Evolutionary conservation across 2,888 invertebrate species (phyloP), one percentile per base, ranked within the genome.

Genomic region (Calliphora vomitoria): DNA sequence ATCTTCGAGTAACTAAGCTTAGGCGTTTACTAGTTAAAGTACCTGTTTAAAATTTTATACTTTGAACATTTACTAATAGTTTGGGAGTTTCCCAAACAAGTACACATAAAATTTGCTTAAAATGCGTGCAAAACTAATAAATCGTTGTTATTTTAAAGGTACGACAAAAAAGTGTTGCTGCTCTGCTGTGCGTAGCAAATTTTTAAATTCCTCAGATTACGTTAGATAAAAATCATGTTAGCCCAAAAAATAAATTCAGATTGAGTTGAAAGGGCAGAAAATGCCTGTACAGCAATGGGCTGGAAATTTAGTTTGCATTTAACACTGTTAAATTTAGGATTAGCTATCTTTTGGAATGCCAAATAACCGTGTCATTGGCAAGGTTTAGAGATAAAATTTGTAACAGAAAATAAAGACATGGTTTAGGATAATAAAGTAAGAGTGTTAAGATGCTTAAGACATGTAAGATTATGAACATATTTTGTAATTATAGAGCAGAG

Each of bases 61-160:
- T 44, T 44, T 13, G 13, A 13, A n/a, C 64, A 41, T n/a, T 18
- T n/a, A 6, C n/a, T 79, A 62, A 60, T 50, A 25, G 11, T 13
- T 60, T 86, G 53, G 82, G 78, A 86, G 47, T 82, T 86, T 75
- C 82, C 79, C 18, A 79, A 50, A 53, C 68, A 31, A 60, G 15
- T 31, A 31, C 47, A 50, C 15, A 50, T n/a, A 50, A 20, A 55
- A 55, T 55, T 55, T 55, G 55, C 55, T 18, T 55, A 20, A 55
- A 55, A 55, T 55, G 55, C 55, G 55, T 55, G 55, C 55, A 60
- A 35, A 60, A 8, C 15, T 35, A 35, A 31, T 35, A 60, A 60
- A 60, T 60, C 13, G 31, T 31, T 31, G 60, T 60, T 60, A 13
- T 13, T 60, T 31, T 31, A 60, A 60, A 60, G 31, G 31, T 6